These are phyloP conservation scores for Drosophila algonquin DNA, from an alignment of 2,888 invertebrate species.

Conservation along the genomic window DNA sequence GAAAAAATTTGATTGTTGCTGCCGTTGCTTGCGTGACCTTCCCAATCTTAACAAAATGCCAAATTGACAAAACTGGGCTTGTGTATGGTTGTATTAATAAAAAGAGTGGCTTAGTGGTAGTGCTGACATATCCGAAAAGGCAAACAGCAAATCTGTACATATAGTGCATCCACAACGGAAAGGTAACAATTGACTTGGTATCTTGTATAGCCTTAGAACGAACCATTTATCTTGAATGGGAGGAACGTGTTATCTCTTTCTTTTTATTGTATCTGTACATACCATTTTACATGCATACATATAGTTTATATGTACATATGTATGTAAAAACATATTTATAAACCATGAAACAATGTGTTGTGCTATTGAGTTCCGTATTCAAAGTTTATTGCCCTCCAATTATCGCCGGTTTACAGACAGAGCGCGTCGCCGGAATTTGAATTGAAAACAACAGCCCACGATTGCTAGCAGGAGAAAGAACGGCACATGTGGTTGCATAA, in stretches of 20 bases:
- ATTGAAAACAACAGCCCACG: constrained; percentile 14
- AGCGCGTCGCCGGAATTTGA: constrained; percentile 18
- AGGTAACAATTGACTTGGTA: too few relatives aligned
- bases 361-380: not conserved
- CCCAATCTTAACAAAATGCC: constrained; percentile 37
- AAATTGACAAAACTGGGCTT: not conserved
- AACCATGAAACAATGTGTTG: not conserved
- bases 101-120: not conserved
- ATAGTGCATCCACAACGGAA: not conserved
- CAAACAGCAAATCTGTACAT: not conserved
- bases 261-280: too few relatives aligned
- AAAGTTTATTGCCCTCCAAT: constrained; percentile 21
- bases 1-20: constrained; percentile 7
- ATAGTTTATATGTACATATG: too few relatives aligned
- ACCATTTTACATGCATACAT: too few relatives aligned
- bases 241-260: too few relatives aligned
- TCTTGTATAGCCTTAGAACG: too few relatives aligned
- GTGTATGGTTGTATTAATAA: not conserved
- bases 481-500: constrained; percentile 29
- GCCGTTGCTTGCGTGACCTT: constrained; percentile 36
- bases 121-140: not conserved
- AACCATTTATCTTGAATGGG: too few relatives aligned
- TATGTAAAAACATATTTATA: too few relatives aligned
- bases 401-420: not conserved
- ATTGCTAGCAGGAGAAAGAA: constrained; percentile 20